A percentile compares a stretch with the other conserved stretches of the same genome.
These are phyloP conservation scores for Microvelia longipes DNA, from an alignment of 1,140 invertebrate species.

Conservation along the genomic window DNA sequence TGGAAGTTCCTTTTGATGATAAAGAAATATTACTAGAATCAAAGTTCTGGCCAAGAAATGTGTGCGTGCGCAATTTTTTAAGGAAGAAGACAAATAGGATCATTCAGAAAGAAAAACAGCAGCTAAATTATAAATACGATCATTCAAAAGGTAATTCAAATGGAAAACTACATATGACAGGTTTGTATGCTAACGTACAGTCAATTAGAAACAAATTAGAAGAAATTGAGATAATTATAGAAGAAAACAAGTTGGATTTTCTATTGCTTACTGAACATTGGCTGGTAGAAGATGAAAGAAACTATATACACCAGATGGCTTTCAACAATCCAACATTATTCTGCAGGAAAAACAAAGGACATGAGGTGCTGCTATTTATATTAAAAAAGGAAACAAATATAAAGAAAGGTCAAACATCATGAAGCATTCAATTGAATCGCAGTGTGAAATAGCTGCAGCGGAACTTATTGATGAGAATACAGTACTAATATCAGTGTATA, in stretches of 20 bases:
- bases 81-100: too few relatives aligned
- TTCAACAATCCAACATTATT: neutral
- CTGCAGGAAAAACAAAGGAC: neutral
- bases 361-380: neutral
- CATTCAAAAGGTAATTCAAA: too few relatives aligned
- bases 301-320: neutral
- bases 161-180: too few relatives aligned
- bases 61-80: too few relatives aligned
- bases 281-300: neutral
- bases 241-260: neutral
- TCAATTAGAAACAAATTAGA: neutral
- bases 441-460: neutral
- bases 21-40: too few relatives aligned
- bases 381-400: neutral
- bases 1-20: too few relatives aligned
- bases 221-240: neutral
- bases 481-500: neutral
- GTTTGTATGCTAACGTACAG: neutral
- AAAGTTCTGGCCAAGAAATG: too few relatives aligned
- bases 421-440: neutral
- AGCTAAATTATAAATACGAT: too few relatives aligned
- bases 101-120: too few relatives aligned
- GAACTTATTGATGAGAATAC: neutral
- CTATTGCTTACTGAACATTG: neutral
- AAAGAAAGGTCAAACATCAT: neutral